These are phyloP conservation scores for Grammomys dolichurus DNA, from an alignment of 2,113 vertebrate species.

Conservation along the genomic window DNA sequence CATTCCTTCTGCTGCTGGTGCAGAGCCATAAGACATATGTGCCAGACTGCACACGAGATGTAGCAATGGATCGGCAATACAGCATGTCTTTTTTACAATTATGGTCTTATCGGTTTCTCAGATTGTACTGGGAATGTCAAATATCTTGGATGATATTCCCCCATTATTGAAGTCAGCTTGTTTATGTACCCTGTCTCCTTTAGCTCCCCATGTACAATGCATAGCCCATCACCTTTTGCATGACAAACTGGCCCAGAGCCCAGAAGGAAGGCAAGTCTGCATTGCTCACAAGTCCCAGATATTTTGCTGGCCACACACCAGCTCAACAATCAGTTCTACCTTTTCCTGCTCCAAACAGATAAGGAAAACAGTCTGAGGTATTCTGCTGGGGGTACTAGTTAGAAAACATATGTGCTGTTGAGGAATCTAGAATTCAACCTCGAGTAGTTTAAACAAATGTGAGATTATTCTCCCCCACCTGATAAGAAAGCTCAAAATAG, in stretches of 20 bases:
- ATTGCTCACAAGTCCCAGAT: conserved; percentile 71
- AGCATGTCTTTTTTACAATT: conserved; percentile 86
- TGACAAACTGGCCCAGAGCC: conserved; percentile 75
- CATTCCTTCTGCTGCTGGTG: conserved; percentile 89
- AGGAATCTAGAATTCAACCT: background rate
- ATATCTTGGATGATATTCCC: conserved; percentile 76
- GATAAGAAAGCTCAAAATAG: background rate
- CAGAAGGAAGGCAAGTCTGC: conserved; percentile 42
- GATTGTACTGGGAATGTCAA: conserved; percentile 86
- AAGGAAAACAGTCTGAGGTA: background rate
- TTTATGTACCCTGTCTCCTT: conserved; percentile 75
- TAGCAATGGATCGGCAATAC: conserved; percentile 84
- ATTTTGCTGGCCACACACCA: background rate
- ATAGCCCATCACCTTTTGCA: conserved; percentile 73
- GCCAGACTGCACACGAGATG: conserved; percentile 81
- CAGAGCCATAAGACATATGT: conserved; percentile 87
- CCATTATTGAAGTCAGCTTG: conserved; percentile 82
- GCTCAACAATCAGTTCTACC: background rate
- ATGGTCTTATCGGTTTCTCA: conserved; percentile 88
- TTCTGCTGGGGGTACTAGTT: background rate
- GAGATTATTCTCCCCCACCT: background rate
- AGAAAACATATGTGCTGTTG: background rate
- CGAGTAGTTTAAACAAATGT: background rate
- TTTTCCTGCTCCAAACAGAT: background rate
- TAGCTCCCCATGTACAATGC: background rate